Percentiles rank a stretch among this genome's conserved stretches.
Conservation (phyloP, 1,140 invertebrate species). For the Drosophila quadrilineata region DNA sequence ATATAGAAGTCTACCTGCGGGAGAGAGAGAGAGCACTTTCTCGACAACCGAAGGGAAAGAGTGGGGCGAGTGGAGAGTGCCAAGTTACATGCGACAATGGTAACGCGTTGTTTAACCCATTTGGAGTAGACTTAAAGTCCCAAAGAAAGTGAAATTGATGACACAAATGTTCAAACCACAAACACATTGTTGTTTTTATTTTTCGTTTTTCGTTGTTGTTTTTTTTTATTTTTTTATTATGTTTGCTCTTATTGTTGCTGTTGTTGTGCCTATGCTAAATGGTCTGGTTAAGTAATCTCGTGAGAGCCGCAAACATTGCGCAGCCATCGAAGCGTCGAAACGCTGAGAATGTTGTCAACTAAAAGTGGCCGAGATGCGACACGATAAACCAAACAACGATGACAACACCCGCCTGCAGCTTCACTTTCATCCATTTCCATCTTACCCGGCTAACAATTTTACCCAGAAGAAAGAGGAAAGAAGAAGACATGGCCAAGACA, state of each 20-base stretch:
- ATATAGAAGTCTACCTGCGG: conserved; percentile 63
- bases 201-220: conserved; percentile 17
- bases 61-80: background rate
- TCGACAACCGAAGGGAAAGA: background rate
- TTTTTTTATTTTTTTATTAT: conserved; percentile 2
- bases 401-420: conserved; percentile 43
- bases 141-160: conserved; percentile 80
- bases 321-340: conserved; percentile 46
- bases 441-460: too few relatives aligned
- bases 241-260: conserved; percentile 12
- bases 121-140: conserved; percentile 28
- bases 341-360: conserved; percentile 73
- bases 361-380: conserved; percentile 45
- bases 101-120: conserved; percentile 58
- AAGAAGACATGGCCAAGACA: conserved; percentile 32
- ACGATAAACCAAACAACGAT: conserved; percentile 8
- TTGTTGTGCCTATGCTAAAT: conserved; percentile 67
- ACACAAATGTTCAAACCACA: conserved; percentile 74
- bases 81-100: conserved; percentile 28
- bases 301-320: conserved; percentile 78
- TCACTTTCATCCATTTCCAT: conserved; percentile 58
- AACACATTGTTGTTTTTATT: too few relatives aligned
- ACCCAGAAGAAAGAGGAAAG: conserved; percentile 40
- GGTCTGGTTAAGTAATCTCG: conserved; percentile 78
- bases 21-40: conserved; percentile 38